Evolutionary conservation across 2,113 vertebrate species (phyloP).

Genomic region (Steatornis caripensis): DNA sequence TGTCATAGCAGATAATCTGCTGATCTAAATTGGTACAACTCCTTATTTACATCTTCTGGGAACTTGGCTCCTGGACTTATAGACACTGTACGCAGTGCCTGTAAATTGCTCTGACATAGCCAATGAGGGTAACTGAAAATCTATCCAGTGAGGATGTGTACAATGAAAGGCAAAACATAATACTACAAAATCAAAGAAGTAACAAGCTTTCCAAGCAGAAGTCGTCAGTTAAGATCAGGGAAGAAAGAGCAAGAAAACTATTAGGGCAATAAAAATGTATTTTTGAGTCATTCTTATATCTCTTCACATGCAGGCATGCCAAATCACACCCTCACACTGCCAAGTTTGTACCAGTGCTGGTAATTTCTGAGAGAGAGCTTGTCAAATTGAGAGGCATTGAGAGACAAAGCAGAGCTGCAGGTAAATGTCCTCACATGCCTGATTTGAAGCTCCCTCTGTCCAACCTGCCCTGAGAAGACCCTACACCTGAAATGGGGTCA

Average conservation of each 20-base stretch:
- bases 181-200: neutral
- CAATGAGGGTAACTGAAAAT: neutral
- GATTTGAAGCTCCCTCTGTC: neutral
- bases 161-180: neutral
- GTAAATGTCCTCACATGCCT: neutral
- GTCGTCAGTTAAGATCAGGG: neutral
- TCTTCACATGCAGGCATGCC: neutral
- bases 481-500: neutral
- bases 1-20: neutral
- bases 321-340: too few species aligned
- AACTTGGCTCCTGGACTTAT: neutral
- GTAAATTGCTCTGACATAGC: neutral
- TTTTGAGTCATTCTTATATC: neutral
- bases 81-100: neutral
- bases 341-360: rapidly evolving
- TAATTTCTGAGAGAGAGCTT: neutral
- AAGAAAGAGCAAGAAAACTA: neutral
- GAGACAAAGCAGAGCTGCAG: neutral
- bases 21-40: neutral
- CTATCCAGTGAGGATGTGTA: neutral
- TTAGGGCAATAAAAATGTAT: neutral
- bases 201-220: neutral
- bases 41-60: neutral
- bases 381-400: neutral
- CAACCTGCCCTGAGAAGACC: neutral